phyloP scores from a whole-genome alignment of 1,140 invertebrate genomes.

The Bombus haemorrhoidalis region DNA sequence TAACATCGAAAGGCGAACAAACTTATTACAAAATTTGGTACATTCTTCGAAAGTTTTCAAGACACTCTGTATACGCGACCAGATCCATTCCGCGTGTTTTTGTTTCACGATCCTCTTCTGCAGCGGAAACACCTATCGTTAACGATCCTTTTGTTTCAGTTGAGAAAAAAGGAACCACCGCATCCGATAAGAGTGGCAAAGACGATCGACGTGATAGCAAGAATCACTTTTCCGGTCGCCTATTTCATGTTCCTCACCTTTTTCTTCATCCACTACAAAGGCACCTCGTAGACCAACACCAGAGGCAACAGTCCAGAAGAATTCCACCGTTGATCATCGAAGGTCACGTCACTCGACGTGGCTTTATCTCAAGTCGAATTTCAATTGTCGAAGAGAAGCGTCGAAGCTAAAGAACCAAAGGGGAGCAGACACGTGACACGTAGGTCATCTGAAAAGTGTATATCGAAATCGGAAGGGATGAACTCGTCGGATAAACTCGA shows the following conservation, averaged over 20 bases:
- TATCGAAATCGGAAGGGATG: background rate
- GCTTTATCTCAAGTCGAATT: background rate
- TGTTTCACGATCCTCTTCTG: too few species aligned
- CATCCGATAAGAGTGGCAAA: slow-evolving; percentile 96
- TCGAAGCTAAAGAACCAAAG: background rate
- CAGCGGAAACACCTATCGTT: background rate
- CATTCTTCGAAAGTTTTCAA: too few species aligned
- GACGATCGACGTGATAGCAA: slow-evolving; percentile 96
- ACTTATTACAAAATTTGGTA: too few species aligned
- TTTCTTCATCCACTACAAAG: slow-evolving; percentile 96
- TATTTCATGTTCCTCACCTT: slow-evolving; percentile 96
- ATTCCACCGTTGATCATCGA: slow-evolving; percentile 39
- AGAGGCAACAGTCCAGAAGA: background rate
- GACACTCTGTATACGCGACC: too few species aligned
- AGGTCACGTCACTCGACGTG: background rate
- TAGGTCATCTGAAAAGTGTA: background rate
- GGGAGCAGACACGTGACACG: background rate
- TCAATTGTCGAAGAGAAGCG: too few species aligned
- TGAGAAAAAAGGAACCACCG: slow-evolving; percentile 93
- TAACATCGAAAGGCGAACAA: too few species aligned
- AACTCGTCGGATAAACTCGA: slow-evolving; percentile 1
- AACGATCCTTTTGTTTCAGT: slow-evolving; percentile 83
- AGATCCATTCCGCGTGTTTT: background rate
- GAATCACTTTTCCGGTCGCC: slow-evolving; percentile 95
- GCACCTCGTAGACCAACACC: slow-evolving; percentile 79